phyloP scores from a whole-genome alignment of 2,888 invertebrate species.

The Chalcis sispes region DNA sequence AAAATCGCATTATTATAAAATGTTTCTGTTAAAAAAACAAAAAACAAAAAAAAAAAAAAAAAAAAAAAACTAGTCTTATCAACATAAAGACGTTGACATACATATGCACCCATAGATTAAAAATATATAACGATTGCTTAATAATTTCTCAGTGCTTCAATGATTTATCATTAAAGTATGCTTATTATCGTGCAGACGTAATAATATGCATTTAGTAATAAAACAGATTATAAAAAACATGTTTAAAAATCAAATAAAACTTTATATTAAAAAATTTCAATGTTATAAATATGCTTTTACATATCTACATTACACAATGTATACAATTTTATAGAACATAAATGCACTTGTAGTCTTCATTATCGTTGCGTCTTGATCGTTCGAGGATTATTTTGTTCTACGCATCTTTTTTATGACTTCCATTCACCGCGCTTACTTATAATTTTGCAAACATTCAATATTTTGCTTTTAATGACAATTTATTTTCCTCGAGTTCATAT shows the following conservation, averaged over 20 bases:
- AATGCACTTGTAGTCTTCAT: slow-evolving; percentile 45
- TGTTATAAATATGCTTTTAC: slow-evolving; percentile 37
- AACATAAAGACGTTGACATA: background rate
- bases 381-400: slow-evolving; percentile 14
- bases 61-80: background rate
- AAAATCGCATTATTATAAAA: no score
- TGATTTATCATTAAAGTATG: slow-evolving; percentile 11
- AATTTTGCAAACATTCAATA: slow-evolving; percentile 9
- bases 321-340: slow-evolving; percentile 35
- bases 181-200: background rate
- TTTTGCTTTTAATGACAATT: slow-evolving; percentile 25
- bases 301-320: slow-evolving; percentile 35
- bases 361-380: slow-evolving; percentile 18
- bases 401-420: background rate
- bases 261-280: slow-evolving; percentile 48
- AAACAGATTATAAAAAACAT: background rate
- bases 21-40: no score
- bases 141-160: slow-evolving; percentile 9
- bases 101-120: background rate
- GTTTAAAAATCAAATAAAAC: slow-evolving; percentile 39
- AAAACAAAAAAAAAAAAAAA: no score
- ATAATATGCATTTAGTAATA: background rate
- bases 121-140: background rate
- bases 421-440: background rate
- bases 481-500: background rate